A percentile compares a stretch with the other conserved stretches of the same genome.
These are phyloP conservation scores for Hypercompe scribonia DNA, from an alignment of 2,888 invertebrate genomes.

Conservation along the genomic window DNA sequence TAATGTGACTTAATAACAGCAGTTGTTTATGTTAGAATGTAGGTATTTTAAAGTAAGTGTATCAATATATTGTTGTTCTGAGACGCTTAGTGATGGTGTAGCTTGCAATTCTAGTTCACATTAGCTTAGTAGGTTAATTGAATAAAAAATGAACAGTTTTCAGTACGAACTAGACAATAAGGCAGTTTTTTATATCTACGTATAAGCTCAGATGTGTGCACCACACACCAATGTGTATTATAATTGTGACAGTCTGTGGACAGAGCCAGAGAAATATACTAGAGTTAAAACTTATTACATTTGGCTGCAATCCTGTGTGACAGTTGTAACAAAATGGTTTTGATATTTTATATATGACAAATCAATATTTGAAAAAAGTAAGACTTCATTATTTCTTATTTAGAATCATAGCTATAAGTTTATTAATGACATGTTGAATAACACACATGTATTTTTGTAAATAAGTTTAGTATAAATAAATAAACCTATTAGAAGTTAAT, in stretches of 20 bases:
- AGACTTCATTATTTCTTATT: background rate
- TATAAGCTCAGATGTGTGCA: constrained; percentile 65
- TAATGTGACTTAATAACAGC: background rate
- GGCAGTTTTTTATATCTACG: constrained; percentile 9
- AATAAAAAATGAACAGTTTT: constrained; percentile 1
- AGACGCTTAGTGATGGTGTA: background rate
- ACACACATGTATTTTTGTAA: background rate
- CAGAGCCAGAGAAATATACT: constrained; percentile 41
- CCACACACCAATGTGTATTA: constrained; percentile 71
- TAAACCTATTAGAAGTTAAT: background rate
- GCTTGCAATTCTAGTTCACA: background rate
- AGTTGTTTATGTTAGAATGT: background rate
- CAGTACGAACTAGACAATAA: constrained; percentile 12
- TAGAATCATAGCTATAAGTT: background rate
- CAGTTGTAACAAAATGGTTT: background rate
- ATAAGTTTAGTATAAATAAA: background rate
- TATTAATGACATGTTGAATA: background rate
- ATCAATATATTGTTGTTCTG: background rate
- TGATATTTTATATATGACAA: background rate
- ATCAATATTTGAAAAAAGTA: background rate
- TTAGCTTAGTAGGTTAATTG: background rate
- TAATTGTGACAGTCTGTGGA: constrained; percentile 56
- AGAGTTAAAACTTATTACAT: background rate
- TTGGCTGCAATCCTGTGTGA: background rate
- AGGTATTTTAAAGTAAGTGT: background rate